These are phyloP conservation scores for Ormyrus rosae DNA, from an alignment of 2,888 invertebrate genomes.

Conservation along the genomic window DNA sequence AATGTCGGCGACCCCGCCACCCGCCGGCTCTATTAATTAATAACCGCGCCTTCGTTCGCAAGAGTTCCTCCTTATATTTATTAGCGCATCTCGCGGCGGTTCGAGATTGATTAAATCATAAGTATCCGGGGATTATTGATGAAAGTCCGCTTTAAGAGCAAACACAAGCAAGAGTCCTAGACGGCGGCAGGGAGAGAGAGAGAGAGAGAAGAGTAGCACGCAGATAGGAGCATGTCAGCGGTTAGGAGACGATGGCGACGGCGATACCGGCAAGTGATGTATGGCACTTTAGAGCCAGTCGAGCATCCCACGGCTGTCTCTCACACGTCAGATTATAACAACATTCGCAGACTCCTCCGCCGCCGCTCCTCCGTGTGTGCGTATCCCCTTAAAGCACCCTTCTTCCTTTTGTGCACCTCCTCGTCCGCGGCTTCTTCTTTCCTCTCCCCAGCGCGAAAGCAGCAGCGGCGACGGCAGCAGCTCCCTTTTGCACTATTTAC, in stretches of 20 bases:
- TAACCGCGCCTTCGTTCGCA: too few relatives aligned
- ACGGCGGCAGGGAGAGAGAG: neutral
- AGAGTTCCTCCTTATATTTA: too few relatives aligned
- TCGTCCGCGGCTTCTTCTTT: neutral
- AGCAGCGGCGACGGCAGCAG: too few relatives aligned
- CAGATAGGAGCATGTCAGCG: conserved; percentile 33
- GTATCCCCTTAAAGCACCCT: neutral
- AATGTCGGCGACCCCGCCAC: too few relatives aligned
- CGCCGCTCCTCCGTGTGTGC: conserved; percentile 8
- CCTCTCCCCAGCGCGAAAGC: neutral
- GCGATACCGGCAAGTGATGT: conserved; percentile 60
- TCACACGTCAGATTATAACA: conserved; percentile 63
- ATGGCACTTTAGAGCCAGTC: conserved; percentile 61
- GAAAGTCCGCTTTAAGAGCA: too few relatives aligned
- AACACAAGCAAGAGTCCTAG: too few relatives aligned
- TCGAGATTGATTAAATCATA: too few relatives aligned
- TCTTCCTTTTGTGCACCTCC: conserved; percentile 14
- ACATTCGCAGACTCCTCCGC: conserved; percentile 53
- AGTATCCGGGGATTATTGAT: too few relatives aligned
- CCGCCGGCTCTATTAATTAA: too few relatives aligned
- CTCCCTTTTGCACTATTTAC: conserved; percentile 28
- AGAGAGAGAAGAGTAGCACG: neutral
- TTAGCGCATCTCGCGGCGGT: too few relatives aligned
- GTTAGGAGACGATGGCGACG: conserved; percentile 54
- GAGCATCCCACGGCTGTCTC: conserved; percentile 60